Percentiles rank a stretch among this genome's conserved stretches.
phyloP scores from a whole-genome alignment of 64 coral and sea anemone species.

The Anthopleura sola region DNA sequence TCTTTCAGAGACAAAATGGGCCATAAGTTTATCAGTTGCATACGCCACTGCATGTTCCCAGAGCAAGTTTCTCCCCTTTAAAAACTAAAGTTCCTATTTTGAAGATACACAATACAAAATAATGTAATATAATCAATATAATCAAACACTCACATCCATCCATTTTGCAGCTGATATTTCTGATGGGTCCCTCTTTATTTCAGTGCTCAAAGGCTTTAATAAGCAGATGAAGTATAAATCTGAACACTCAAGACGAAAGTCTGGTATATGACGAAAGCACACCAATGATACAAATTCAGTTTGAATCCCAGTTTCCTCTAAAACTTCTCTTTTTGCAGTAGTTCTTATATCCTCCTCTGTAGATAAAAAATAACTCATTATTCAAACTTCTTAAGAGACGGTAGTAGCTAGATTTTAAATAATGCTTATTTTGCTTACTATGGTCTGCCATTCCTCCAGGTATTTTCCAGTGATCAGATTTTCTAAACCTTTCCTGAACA shows the following conservation, averaged over 20 bases:
- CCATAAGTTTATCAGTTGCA: too few species aligned
- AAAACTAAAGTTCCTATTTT: too few species aligned
- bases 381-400: too few species aligned
- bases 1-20: too few species aligned
- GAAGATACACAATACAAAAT: too few species aligned
- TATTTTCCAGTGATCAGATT: slow-evolving; percentile 62
- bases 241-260: slow-evolving; percentile 81
- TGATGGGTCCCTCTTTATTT: slow-evolving; percentile 60
- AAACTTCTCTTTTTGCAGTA: slow-evolving; percentile 75
- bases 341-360: slow-evolving; percentile 69
- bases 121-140: too few species aligned
- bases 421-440: slow-evolving; percentile 29
- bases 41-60: too few species aligned
- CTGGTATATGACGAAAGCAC: slow-evolving; percentile 65
- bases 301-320: slow-evolving; percentile 80
- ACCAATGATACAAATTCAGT: slow-evolving; percentile 73
- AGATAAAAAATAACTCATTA: background rate
- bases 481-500: slow-evolving; percentile 62
- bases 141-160: slow-evolving; percentile 66
- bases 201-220: slow-evolving; percentile 51
- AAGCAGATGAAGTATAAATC: slow-evolving; percentile 73
- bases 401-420: background rate
- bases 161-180: slow-evolving; percentile 81
- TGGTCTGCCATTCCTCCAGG: slow-evolving; percentile 77
- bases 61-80: too few species aligned